Conservation (phyloP, 2,888 invertebrate genomes). For the Sinohyriopsis cumingii region DNA sequence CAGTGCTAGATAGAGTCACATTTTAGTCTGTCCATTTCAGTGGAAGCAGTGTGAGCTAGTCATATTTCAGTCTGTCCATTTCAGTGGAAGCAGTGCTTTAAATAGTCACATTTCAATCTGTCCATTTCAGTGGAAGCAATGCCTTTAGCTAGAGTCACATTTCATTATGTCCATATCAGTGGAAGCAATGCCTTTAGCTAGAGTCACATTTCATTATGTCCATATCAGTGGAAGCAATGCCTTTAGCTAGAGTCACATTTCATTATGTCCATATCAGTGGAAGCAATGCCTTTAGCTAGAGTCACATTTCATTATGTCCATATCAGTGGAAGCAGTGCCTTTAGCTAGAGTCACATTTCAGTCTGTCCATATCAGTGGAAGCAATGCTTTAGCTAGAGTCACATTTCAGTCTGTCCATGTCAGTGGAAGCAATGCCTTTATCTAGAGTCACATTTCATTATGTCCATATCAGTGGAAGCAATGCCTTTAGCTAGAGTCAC, state of each 20-base stretch:
- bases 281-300: background rate
- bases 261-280: constrained; percentile 7
- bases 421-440: too few relatives aligned
- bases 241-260: background rate
- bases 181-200: too few relatives aligned
- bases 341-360: background rate
- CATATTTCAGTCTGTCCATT: background rate
- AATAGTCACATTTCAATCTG: background rate
- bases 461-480: constrained; percentile 9
- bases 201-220: background rate
- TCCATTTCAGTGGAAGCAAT: constrained; percentile 1
- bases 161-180: constrained; percentile 1
- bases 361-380: constrained; percentile 16
- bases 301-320: background rate
- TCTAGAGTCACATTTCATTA: background rate
- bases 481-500: background rate
- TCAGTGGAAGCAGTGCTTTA: constrained; percentile 5
- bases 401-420: too few relatives aligned
- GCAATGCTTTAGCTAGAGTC: too few relatives aligned
- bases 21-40: too few relatives aligned
- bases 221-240: constrained; percentile 5
- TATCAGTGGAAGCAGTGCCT: background rate
- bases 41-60: background rate
- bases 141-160: background rate
- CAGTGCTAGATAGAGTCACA: too few relatives aligned